Conservation (phyloP, 2,888 invertebrate species). For the Notodonta ziczac region DNA sequence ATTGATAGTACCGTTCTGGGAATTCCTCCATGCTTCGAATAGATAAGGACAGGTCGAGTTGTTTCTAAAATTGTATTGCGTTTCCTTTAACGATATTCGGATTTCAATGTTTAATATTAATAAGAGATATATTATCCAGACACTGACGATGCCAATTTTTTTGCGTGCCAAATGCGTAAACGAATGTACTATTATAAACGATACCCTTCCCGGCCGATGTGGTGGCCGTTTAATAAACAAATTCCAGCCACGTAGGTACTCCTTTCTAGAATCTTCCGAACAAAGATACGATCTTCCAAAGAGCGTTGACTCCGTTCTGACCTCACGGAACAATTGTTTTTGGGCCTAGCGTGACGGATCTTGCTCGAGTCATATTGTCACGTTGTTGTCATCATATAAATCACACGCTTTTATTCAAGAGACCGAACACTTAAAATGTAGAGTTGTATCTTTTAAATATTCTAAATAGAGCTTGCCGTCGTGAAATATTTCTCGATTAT, state of each 20-base stretch:
- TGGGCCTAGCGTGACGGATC: constrained; percentile 55
- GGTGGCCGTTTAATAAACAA: constrained; percentile 41
- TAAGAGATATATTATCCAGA: constrained; percentile 30
- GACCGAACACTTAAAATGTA: constrained; percentile 26
- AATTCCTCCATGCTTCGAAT: constrained; percentile 14
- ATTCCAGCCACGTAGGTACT: constrained; percentile 52
- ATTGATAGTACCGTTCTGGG: constrained; percentile 20
- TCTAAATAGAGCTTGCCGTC: constrained; percentile 47
- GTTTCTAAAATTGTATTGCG: constrained; percentile 26
- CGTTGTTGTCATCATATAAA: constrained; percentile 50
- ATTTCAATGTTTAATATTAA: neutral
- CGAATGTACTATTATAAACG: constrained; percentile 44
- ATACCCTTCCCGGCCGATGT: constrained; percentile 28
- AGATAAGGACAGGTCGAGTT: constrained; percentile 19
- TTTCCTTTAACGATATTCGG: constrained; percentile 24
- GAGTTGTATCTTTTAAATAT: constrained; percentile 26
- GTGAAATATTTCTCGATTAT: constrained; percentile 68
- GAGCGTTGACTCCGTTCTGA: constrained; percentile 49
- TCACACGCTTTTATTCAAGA: constrained; percentile 42
- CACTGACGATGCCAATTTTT: constrained; percentile 48
- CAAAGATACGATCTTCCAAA: constrained; percentile 52
- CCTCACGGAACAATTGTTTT: constrained; percentile 54
- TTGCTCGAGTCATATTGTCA: constrained; percentile 51
- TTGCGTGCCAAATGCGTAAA: constrained; percentile 42
- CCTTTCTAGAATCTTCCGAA: constrained; percentile 53